Base-by-base conservation (phyloP, 2,888 invertebrate species). In the Spilosoma lubricipeda region DNA sequence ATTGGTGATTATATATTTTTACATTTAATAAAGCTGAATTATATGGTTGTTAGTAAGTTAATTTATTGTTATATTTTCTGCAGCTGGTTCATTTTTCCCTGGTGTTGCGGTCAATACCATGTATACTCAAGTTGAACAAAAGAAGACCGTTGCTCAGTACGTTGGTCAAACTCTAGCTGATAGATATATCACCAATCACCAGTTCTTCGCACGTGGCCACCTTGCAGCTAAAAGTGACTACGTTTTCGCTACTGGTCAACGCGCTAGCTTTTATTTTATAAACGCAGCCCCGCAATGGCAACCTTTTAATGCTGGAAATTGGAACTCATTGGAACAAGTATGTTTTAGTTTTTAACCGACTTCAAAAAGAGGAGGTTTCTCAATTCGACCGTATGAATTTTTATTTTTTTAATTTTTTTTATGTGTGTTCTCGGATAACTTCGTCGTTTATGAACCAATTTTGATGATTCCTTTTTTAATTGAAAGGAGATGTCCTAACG, bases 231-330 rank as follows among this genome's bases (percentile, higher is more conserved):
- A 96, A 85, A 96, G 95, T 20, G 97, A 97, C 88, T 97, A 96
- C 81, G 91, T 97, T n/a, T 97, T 95, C 81, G 96, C 96, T 0
- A 90, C 96, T 13, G 96, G 96, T 64, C 97, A 97, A 82, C 91
- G 94, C 0, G 89, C 96, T 0, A 96, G 96, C 0, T 97, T 97
- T 89, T 97, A 96, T 88, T 97, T 96, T 84, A 91, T 97, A 70
- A 97, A 97, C 85, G 96, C 95, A 1, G 96, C 96, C 2, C 97
- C 97, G 1, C 97, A 97, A 81, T 97, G 97, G 97, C 96, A 97
- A 75, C 93, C 93, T 0, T 96, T 97, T 84, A 97, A 97, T 80
- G 95, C 90, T 75, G 96, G 96, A n/a, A 96, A 96, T 87, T 97
- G 97, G 96, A 94, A 95, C 88, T 89, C 85, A 73, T 87, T 96